These are phyloP conservation scores for Orthosia incerta DNA, from an alignment of 2,888 invertebrate genomes.

Conservation along the genomic window DNA sequence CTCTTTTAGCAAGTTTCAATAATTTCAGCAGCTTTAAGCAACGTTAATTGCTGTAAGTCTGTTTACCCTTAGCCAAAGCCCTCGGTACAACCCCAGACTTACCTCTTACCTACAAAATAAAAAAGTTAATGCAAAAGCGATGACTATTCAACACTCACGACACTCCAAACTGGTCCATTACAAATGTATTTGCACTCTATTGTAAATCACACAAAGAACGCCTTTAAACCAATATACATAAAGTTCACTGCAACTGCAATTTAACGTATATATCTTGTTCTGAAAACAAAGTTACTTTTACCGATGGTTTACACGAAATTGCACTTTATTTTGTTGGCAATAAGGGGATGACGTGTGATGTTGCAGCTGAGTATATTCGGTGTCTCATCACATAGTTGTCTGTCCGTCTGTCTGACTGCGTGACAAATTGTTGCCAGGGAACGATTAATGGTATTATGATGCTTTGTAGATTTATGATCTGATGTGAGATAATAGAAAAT, in stretches of 20 bases:
- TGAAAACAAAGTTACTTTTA: slow-evolving; percentile 28
- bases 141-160: slow-evolving; percentile 42
- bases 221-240: not conserved
- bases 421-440: slow-evolving; percentile 83
- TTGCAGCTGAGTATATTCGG: slow-evolving; percentile 42
- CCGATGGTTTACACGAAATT: slow-evolving; percentile 46
- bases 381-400: slow-evolving; percentile 69
- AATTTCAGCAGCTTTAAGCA: not conserved
- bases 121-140: slow-evolving; percentile 34
- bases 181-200: slow-evolving; percentile 63
- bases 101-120: too few species aligned
- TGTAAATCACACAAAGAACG: slow-evolving; percentile 39
- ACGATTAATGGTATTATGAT: slow-evolving; percentile 84
- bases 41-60: not conserved
- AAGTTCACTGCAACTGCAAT: slow-evolving; percentile 37
- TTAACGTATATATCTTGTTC: slow-evolving; percentile 28
- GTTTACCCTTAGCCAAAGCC: not conserved
- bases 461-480: slow-evolving; percentile 80
- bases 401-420: slow-evolving; percentile 80
- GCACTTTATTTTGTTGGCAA: slow-evolving; percentile 17
- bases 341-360: slow-evolving; percentile 16
- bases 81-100: not conserved
- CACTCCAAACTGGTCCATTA: slow-evolving; percentile 61
- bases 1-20: not conserved
- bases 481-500: slow-evolving; percentile 74